Base-by-base conservation (phyloP, 2,888 invertebrate genomes). In the Teinopalpus imperialis region DNA sequence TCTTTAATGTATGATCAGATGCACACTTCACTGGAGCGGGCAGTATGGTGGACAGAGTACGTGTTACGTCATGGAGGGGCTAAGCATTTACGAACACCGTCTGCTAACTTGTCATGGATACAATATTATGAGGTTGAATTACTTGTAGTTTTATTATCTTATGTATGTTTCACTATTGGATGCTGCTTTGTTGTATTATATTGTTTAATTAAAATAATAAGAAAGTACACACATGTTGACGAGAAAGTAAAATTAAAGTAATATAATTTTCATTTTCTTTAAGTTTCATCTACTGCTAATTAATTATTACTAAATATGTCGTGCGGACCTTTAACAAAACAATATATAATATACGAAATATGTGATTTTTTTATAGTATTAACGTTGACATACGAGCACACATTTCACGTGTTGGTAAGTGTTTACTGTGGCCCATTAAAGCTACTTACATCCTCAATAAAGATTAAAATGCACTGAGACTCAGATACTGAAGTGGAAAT, bases 41-140 rank as follows among this genome's bases (percentile, higher is more conserved):
- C 68, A 0, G 62, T 72, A 2, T 71, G 71, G 72, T 72, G 69
- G 71, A 63, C 59, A 1, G 72, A 72, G 32, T 55, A 73, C 39
- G 62, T 71, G 8, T 39, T 71, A 1, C 53, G 69, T 1, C 64
- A 69, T 41, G 57, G 58, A 2, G 66, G 66, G 0, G 66, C 61
- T 0, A 36, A 48, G 10, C 69, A 74, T 42, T 52, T 71, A 1
- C 55, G 60, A 0, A 30, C 63, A 0, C 59, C 72, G 0, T 56
- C 60, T 1, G 66, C 67, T 10, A 62, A 59, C 48, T 48, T 63
- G 20, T 30, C 54, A 7, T 57, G 56, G 54, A 18, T 31, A 1
- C 42, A 64, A 8, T 66, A 64, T 35, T 56, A 57, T 12, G 58
- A 62, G 48, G 10, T 64, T n/a, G 53, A 63, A 26, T 36, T 66